phyloP scores from a whole-genome alignment of 2,888 invertebrate genomes.

The Linyphia triangularis region DNA sequence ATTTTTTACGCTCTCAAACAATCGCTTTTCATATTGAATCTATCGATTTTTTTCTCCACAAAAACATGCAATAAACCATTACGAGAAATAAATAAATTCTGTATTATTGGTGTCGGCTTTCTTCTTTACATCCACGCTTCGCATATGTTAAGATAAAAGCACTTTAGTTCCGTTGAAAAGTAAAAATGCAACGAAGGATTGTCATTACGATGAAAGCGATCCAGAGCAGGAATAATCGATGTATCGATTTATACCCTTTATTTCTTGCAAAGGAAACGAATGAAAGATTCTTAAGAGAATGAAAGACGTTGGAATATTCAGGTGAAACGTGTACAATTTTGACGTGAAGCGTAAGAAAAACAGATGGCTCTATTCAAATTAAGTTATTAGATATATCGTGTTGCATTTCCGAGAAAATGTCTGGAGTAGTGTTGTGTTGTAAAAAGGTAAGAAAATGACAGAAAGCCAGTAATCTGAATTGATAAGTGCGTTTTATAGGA shows the following conservation, averaged over 20 bases:
- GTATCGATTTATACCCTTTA: slow-evolving; percentile 53
- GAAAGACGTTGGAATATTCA: slow-evolving; percentile 43
- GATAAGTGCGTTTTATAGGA: not conserved
- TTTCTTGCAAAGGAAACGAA: slow-evolving; percentile 44
- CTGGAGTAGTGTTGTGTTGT: not conserved
- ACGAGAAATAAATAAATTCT: slow-evolving; percentile 41
- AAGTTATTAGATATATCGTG: slow-evolving; percentile 58
- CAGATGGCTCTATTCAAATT: slow-evolving; percentile 72
- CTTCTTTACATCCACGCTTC: not conserved
- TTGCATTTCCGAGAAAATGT: slow-evolving; percentile 41
- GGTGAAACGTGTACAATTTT: slow-evolving; percentile 34
- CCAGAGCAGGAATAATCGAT: slow-evolving; percentile 64
- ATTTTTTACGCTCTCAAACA: slow-evolving; percentile 6
- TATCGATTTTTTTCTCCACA: slow-evolving; percentile 23
- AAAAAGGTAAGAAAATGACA: slow-evolving; percentile 15
- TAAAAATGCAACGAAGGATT: slow-evolving; percentile 58
- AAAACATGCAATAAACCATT: slow-evolving; percentile 34
- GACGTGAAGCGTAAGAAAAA: slow-evolving; percentile 48
- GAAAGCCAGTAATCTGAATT: slow-evolving; percentile 29
- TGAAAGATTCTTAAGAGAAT: slow-evolving; percentile 34
- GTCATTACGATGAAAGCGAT: slow-evolving; percentile 57
- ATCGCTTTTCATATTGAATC: slow-evolving; percentile 33
- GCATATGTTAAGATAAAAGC: slow-evolving; percentile 33
- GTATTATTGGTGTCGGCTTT: slow-evolving; percentile 32
- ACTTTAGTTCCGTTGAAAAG: slow-evolving; percentile 13